phyloP scores from a whole-genome alignment of 2,797 vertebrate species.

The Epinephelus malabaricus region DNA sequence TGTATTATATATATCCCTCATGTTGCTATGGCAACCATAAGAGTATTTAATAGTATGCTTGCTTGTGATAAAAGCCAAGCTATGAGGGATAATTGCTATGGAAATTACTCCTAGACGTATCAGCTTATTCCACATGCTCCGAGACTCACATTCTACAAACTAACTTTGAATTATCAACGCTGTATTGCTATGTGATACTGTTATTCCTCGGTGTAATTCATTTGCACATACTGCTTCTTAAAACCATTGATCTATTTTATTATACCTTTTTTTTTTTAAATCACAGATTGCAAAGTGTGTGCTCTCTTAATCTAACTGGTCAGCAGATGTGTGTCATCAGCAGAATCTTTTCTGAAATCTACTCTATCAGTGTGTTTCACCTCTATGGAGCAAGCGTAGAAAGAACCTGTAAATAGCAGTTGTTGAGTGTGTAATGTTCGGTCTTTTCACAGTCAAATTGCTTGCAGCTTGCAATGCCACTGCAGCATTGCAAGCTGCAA shows the following conservation, averaged over 20 bases:
- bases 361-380: too few relatives aligned
- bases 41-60: constrained; percentile 24
- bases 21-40: constrained; percentile 45
- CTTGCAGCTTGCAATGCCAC: background rate
- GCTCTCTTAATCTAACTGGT: too few relatives aligned
- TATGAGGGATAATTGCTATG: constrained; percentile 42
- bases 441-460: background rate
- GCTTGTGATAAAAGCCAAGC: constrained; percentile 29
- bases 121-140: constrained; percentile 5
- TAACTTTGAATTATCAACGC: background rate
- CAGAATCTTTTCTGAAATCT: too few relatives aligned
- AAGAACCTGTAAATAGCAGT: background rate
- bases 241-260: background rate
- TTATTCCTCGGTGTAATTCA: background rate
- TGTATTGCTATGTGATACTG: background rate
- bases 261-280: background rate
- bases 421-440: background rate
- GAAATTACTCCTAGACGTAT: constrained; percentile 25
- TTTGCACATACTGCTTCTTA: background rate
- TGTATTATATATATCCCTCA: background rate
- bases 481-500: background rate
- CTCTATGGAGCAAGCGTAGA: too few relatives aligned
- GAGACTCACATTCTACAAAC: too few relatives aligned
- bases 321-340: too few relatives aligned
- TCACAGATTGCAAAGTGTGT: too few relatives aligned